phyloP scores from a whole-genome alignment of 2,888 invertebrate species.

The Troilus luridus region DNA sequence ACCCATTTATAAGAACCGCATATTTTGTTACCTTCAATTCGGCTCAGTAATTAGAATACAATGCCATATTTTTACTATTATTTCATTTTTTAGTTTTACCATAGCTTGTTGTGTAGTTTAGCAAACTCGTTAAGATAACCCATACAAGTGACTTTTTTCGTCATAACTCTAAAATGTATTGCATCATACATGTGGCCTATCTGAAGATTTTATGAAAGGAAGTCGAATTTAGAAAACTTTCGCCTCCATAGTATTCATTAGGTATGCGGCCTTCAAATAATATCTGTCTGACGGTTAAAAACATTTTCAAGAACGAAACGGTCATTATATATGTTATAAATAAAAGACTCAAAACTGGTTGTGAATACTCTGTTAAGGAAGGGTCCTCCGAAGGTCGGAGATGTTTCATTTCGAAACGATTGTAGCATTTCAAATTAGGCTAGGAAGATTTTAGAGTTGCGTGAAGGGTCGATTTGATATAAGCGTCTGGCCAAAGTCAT shows the following conservation, averaged over 20 bases:
- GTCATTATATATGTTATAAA: conserved; percentile 41
- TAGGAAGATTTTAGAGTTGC: conserved; percentile 10
- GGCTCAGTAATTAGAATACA: not conserved
- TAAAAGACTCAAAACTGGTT: conserved; percentile 28
- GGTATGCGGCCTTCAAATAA: conserved; percentile 12
- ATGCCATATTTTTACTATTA: not conserved
- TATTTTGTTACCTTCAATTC: conserved; percentile 5
- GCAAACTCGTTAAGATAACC: no score
- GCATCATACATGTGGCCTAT: not conserved
- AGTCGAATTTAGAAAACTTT: not conserved
- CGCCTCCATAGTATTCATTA: not conserved
- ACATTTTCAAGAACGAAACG: conserved; percentile 18
- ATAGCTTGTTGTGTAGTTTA: no score
- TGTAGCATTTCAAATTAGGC: not conserved
- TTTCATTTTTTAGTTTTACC: not conserved
- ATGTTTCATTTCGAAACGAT: not conserved
- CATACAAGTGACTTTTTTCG: not conserved
- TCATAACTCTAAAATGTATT: not conserved
- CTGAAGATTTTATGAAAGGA: not conserved
- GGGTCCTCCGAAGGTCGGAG: not conserved
- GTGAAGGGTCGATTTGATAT: conserved; percentile 15
- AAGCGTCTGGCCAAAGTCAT: not conserved
- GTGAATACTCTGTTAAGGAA: not conserved
- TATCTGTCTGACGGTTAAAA: not conserved
- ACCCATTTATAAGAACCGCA: not conserved